These are phyloP conservation scores for Falco rusticolus DNA, from an alignment of 2,797 vertebrate species.

Conservation along the genomic window DNA sequence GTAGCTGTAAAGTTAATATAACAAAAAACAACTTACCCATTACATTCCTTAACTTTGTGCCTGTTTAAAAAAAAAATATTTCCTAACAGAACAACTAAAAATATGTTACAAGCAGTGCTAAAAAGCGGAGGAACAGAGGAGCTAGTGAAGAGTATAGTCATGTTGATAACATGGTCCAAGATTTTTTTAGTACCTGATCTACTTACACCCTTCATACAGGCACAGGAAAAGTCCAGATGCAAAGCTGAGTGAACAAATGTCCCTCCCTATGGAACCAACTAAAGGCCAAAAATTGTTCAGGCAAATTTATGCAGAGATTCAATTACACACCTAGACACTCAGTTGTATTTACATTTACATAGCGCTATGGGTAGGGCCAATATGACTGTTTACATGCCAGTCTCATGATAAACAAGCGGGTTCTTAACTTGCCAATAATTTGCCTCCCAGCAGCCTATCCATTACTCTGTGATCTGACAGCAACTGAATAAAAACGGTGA, in stretches of 20 bases:
- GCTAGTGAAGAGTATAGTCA: neutral
- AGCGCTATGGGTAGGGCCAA: neutral
- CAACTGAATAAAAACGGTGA: neutral
- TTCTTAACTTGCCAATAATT: neutral
- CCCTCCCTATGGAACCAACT: neutral
- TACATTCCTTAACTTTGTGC: neutral
- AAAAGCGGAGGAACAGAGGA: neutral
- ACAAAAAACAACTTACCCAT: neutral
- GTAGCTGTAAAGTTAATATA: neutral
- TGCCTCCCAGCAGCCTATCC: neutral
- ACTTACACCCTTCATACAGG: accelerated
- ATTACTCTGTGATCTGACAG: neutral
- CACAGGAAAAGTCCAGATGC: neutral
- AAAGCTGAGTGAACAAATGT: neutral
- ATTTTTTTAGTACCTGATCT: neutral
- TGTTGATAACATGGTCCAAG: accelerated
- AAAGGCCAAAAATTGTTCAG: neutral
- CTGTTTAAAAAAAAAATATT: neutral
- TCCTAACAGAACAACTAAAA: neutral
- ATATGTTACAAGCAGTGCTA: neutral
- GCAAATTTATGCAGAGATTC: neutral
- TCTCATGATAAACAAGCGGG: neutral
- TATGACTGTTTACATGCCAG: neutral
- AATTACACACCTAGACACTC: neutral
- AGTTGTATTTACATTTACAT: neutral